Evolutionary conservation across 2,888 invertebrate genomes (phyloP).

Genomic region (Salpingus planirostris): DNA sequence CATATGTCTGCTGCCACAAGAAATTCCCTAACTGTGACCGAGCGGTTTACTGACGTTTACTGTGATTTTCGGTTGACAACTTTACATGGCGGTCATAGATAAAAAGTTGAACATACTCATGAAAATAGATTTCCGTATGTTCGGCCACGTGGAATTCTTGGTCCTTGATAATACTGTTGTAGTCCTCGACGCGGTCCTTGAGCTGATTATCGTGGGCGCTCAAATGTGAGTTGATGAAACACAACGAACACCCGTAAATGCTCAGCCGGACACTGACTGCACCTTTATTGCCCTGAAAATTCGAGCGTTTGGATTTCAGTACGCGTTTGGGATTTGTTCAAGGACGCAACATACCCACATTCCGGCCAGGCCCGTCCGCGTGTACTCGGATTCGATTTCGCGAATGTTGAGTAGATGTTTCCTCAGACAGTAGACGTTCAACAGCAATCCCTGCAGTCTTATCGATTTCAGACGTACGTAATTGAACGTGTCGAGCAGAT

Average conservation of each 20-base stretch:
- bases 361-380: conserved; percentile 83
- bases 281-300: conserved; percentile 85
- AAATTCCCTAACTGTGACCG: no score
- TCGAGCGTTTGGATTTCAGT: no score
- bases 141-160: conserved; percentile 71
- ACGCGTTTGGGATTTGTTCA: background rate
- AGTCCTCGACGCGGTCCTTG: conserved; percentile 79
- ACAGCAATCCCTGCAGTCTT: conserved; percentile 73
- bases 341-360: conserved; percentile 66
- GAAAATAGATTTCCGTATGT: conserved; percentile 77
- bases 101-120: conserved; percentile 92
- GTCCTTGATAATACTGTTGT: conserved; percentile 74
- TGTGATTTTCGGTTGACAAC: no score
- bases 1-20: no score
- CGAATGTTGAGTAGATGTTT: conserved; percentile 73
- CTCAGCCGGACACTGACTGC: conserved; percentile 82
- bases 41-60: no score
- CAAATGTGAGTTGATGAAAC: conserved; percentile 83
- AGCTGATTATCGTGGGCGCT: conserved; percentile 82
- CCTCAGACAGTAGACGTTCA: conserved; percentile 68
- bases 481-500: conserved; percentile 56
- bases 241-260: conserved; percentile 79
- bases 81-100: no score
- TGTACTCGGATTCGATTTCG: conserved; percentile 79
- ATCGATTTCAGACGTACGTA: conserved; percentile 74